Percentiles rank a stretch among this genome's conserved stretches.
Evolutionary conservation across 2,797 vertebrate species (phyloP).

Genomic region (Onychomys torridus): DNA sequence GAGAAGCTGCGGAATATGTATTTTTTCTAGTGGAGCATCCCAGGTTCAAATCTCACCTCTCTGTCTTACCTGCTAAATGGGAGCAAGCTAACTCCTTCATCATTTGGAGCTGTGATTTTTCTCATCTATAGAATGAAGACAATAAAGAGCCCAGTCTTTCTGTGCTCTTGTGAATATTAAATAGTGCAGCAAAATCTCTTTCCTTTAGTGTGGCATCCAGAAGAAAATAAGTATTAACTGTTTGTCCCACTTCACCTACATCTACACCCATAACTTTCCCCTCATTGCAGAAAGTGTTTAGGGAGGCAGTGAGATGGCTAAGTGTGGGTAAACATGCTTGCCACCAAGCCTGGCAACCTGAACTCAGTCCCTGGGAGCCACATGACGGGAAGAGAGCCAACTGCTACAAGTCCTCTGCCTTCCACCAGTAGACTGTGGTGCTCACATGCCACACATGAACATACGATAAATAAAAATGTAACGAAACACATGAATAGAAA

Average conservation of each 20-base stretch:
- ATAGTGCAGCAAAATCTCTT: background rate
- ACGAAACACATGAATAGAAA: background rate
- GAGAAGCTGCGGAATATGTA: background rate
- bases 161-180: background rate
- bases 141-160: background rate
- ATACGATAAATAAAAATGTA: background rate
- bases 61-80: background rate
- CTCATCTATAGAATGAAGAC: background rate
- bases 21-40: background rate
- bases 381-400: background rate
- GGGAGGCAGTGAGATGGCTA: background rate
- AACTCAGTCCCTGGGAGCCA: background rate
- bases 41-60: background rate
- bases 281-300: background rate
- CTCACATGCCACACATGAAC: background rate
- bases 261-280: constrained; percentile 2
- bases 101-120: background rate
- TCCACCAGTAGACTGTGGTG: no score
- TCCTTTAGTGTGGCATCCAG: background rate
- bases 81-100: background rate
- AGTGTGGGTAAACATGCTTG: background rate
- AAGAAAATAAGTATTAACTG: constrained; percentile 2
- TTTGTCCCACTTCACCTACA: background rate
- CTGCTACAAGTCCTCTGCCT: background rate
- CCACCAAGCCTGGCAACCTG: background rate